A percentile compares a stretch with the other conserved stretches of the same genome.
These are phyloP conservation scores for Labrus mixtus DNA, from an alignment of 2,113 vertebrate genomes.

Conservation along the genomic window DNA sequence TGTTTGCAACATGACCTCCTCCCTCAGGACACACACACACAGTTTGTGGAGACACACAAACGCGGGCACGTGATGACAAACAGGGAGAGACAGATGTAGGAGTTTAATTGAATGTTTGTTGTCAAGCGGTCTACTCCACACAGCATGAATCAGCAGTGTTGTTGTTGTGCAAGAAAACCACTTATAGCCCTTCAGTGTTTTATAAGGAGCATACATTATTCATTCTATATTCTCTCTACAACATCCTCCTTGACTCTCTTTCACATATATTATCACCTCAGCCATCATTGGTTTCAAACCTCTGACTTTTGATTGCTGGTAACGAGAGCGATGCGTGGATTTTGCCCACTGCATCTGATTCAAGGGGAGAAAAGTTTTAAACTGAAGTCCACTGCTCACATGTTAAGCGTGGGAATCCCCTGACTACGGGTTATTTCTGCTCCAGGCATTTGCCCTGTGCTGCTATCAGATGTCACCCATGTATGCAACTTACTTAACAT, in stretches of 20 bases:
- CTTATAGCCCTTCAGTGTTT: conserved; percentile 5
- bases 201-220: background rate
- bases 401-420: conserved; percentile 55
- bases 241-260: background rate
- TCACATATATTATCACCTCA: background rate
- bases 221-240: background rate
- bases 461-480: conserved; percentile 57
- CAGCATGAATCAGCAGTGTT: conserved; percentile 33
- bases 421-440: conserved; percentile 59
- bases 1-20: conserved; percentile 56
- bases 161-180: conserved; percentile 24
- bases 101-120: conserved; percentile 25
- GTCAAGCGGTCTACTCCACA: background rate
- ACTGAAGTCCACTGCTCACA: conserved; percentile 7
- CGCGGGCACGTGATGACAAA: conserved; percentile 30
- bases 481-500: conserved; percentile 47
- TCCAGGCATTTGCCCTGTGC: conserved; percentile 45
- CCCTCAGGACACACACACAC: conserved; percentile 21
- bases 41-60: conserved; percentile 42
- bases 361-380: conserved; percentile 1
- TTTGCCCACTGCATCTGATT: conserved; percentile 8
- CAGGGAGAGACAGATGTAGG: conserved; percentile 8
- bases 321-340: too few relatives aligned
- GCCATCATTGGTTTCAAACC: background rate
- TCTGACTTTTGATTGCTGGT: background rate